Evolutionary conservation across 1,140 invertebrate genomes (phyloP).

Genomic region (Apolygus lucorum): DNA sequence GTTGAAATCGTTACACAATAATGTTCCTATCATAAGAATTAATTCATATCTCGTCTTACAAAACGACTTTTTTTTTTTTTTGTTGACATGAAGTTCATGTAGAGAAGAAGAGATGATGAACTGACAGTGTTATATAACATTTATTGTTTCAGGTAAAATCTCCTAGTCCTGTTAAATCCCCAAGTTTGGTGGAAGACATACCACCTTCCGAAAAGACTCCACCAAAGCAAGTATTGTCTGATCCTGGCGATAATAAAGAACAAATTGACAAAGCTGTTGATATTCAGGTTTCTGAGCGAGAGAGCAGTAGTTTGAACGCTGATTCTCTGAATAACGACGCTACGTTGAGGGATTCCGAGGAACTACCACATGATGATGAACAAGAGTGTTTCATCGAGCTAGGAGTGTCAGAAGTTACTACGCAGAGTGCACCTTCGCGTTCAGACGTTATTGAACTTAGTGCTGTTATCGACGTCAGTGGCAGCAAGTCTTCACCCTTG

Average conservation of each 20-base stretch:
- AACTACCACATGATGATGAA: slow-evolving; percentile 20
- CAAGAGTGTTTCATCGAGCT: slow-evolving; percentile 8
- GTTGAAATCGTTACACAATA: too few species aligned
- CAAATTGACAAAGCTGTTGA: not conserved
- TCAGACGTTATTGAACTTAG: not conserved
- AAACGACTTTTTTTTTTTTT: too few species aligned
- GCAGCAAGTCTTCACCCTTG: not conserved
- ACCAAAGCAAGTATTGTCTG: too few species aligned
- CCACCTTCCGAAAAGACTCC: not conserved
- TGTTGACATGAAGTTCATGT: too few species aligned
- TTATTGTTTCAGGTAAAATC: not conserved
- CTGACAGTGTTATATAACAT: too few species aligned
- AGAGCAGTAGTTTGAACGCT: not conserved
- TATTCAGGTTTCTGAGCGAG: not conserved
- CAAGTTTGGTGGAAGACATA: not conserved
- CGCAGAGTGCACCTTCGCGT: not conserved
- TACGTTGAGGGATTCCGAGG: slow-evolving; percentile 12
- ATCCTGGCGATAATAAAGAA: not conserved
- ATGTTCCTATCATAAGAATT: too few species aligned
- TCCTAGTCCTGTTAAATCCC: not conserved
- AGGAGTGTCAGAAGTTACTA: not conserved
- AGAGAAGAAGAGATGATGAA: too few species aligned
- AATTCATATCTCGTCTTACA: too few species aligned
- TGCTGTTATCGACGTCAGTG: not conserved
- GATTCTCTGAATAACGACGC: not conserved